A percentile compares a stretch with the other conserved stretches of the same genome.
phyloP scores from a whole-genome alignment of 2,888 invertebrate species.

The Entomobrya proxima region DNA sequence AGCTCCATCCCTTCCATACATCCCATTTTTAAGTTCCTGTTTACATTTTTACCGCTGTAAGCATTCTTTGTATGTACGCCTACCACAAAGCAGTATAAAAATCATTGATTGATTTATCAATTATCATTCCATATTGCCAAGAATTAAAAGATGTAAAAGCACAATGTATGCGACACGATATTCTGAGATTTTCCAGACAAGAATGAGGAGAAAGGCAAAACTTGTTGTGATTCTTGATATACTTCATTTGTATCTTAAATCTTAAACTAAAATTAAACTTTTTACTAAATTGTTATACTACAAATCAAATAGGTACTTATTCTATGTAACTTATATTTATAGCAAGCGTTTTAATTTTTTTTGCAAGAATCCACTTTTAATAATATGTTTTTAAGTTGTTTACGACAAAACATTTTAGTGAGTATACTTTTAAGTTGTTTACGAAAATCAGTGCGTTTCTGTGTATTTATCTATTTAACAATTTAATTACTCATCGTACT shows the following conservation, averaged over 20 bases:
- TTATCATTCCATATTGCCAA: conserved; percentile 17
- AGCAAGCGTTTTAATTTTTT: too few species aligned
- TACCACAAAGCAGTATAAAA: conserved; percentile 6
- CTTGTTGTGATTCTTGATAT: conserved; percentile 26
- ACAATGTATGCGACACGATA: neutral
- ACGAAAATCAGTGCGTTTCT: too few species aligned
- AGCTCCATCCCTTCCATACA: neutral
- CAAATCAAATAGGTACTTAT: neutral
- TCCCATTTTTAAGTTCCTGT: conserved; percentile 18
- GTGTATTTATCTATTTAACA: neutral
- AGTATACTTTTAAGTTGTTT: neutral
- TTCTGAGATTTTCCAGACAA: conserved; percentile 7
- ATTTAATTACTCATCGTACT: neutral
- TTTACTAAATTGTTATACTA: neutral
- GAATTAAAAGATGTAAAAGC: neutral
- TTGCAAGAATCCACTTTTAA: too few species aligned
- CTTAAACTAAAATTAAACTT: neutral
- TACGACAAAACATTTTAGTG: neutral
- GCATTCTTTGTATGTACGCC: neutral
- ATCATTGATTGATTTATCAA: neutral
- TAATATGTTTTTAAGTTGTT: neutral
- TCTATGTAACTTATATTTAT: neutral
- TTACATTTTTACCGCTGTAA: neutral
- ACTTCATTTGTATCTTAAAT: conserved; percentile 16
- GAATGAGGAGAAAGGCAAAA: neutral